Evolutionary conservation across 2,113 vertebrate genomes (phyloP), one percentile per base, ranked within the genome.

Genomic region (Brachyistius frenatus): DNA sequence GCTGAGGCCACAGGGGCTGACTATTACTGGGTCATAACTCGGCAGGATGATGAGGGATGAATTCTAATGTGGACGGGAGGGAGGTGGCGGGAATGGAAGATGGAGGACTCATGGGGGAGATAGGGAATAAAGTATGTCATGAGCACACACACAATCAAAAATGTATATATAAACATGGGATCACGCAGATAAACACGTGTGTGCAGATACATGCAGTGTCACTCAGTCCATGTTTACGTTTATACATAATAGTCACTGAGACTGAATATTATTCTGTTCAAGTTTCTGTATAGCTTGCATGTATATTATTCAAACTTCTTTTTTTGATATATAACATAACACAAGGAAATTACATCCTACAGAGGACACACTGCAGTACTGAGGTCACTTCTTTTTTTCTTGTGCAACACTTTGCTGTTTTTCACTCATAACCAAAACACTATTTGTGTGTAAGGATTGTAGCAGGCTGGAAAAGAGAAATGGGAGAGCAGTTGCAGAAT

Each of bases 1-100:
- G 86, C 80, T 53, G 80, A 89, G 88, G 87, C 86, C 88, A 91
- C 81, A 87, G 89, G 83, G 80, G 78, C 86, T 72, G 89, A 91
- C 86, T 90, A 92, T 94, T 94, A 93, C 90, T 88, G 85, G 89
- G 88, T 91, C 91, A 93, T 94, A 92, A 92, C 91, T 90, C 78
- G 78, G 83, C 78, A 66, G 84, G 86, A 86, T 88, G 91, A 92
- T 90, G 88, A 88, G 92, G 81, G 82, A 80, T 88, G 88, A 92
- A 92, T 92, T 88, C 85, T 92, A 93, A 91, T 92, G 91, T 76
- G 79, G 81, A 81, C 55, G 37, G 65, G 60, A 80, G 86, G 63
- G 64, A 72, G 86, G 83, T 72, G 78, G 83, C 68, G 31, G 82
- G 72, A 87, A 85, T 76, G 76, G 73, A 79, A 80, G 83, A 86